phyloP scores from a whole-genome alignment of 2,113 vertebrate species.

The Stigmatopora nigra region DNA sequence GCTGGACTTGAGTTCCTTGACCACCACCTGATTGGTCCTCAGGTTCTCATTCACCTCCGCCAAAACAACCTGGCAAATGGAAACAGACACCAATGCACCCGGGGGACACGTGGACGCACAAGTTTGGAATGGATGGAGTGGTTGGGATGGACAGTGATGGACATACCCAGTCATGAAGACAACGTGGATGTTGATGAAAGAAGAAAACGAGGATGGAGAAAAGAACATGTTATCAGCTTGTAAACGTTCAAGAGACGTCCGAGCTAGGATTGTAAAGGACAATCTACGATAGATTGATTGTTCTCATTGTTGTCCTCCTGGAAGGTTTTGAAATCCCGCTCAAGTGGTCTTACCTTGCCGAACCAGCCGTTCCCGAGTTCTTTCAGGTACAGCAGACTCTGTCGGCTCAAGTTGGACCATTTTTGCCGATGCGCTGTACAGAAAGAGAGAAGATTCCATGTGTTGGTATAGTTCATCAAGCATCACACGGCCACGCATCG shows the following conservation, averaged over 20 bases:
- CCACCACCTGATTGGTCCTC: slow-evolving; percentile 83
- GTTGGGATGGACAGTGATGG: slow-evolving; percentile 4
- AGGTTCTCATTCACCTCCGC: slow-evolving; percentile 84
- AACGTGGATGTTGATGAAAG: slow-evolving; percentile 27
- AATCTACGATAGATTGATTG: no score
- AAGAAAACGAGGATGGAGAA: slow-evolving; percentile 5
- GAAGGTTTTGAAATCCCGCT: neutral
- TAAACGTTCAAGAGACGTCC: neutral
- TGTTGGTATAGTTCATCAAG: neutral
- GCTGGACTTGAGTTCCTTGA: slow-evolving; percentile 87
- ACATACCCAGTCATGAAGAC: slow-evolving; percentile 45
- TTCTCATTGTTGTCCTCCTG: no score
- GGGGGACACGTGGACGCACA: slow-evolving; percentile 14
- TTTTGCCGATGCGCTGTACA: slow-evolving; percentile 80
- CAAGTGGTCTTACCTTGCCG: slow-evolving; percentile 78
- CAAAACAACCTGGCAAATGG: slow-evolving; percentile 77
- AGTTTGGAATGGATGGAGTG: neutral
- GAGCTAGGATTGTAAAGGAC: neutral
- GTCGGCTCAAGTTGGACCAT: slow-evolving; percentile 78
- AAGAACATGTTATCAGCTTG: slow-evolving; percentile 41
- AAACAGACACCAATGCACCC: slow-evolving; percentile 18
- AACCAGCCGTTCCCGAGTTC: slow-evolving; percentile 95
- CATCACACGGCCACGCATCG: neutral
- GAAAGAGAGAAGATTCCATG: neutral
- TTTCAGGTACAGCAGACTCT: slow-evolving; percentile 89